Conservation (phyloP, 2,888 invertebrate species). For the Nematopogon swammerdamellus region DNA sequence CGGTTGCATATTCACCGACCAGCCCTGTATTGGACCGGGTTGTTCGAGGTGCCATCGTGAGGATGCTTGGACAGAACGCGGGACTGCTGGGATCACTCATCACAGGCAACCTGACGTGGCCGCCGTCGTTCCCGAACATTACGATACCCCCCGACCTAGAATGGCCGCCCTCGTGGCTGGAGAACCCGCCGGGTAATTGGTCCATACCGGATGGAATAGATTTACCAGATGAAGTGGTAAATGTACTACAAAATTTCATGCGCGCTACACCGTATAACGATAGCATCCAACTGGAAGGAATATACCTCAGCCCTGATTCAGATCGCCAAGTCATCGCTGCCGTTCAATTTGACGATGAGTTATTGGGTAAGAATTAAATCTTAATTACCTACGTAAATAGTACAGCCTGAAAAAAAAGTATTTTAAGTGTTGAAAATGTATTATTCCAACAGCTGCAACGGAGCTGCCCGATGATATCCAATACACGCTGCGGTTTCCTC, state of each 20-base stretch:
- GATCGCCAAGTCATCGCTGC: slow-evolving; percentile 45
- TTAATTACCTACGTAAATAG: too few species aligned
- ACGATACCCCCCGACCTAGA: too few species aligned
- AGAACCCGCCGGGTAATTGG: slow-evolving; percentile 26
- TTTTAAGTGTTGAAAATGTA: too few species aligned
- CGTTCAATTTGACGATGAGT: slow-evolving; percentile 55
- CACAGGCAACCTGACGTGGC: slow-evolving; percentile 21
- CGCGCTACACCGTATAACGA: slow-evolving; percentile 23
- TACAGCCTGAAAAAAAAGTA: too few species aligned
- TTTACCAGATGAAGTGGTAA: slow-evolving; percentile 13
- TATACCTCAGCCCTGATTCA: slow-evolving; percentile 28
- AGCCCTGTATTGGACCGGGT: slow-evolving; percentile 34
- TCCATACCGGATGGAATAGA: slow-evolving; percentile 7
- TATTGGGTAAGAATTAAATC: slow-evolving; percentile 20
- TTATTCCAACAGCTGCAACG: slow-evolving; percentile 1
- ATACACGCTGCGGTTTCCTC: slow-evolving; percentile 62
- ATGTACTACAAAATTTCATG: slow-evolving; percentile 13
- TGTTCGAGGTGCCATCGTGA: slow-evolving; percentile 24
- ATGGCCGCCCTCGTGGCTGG: too few species aligned
- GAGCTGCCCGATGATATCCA: slow-evolving; percentile 43
- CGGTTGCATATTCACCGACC: slow-evolving; percentile 47
- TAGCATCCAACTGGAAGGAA: slow-evolving; percentile 24
- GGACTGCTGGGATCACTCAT: too few species aligned
- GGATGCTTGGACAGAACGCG: slow-evolving; percentile 17
- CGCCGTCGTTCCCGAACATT: too few species aligned